Percentiles rank a stretch among this genome's conserved stretches.
Conservation (phyloP, 2,113 vertebrate genomes). For the Amblyopsis rosae region DNA sequence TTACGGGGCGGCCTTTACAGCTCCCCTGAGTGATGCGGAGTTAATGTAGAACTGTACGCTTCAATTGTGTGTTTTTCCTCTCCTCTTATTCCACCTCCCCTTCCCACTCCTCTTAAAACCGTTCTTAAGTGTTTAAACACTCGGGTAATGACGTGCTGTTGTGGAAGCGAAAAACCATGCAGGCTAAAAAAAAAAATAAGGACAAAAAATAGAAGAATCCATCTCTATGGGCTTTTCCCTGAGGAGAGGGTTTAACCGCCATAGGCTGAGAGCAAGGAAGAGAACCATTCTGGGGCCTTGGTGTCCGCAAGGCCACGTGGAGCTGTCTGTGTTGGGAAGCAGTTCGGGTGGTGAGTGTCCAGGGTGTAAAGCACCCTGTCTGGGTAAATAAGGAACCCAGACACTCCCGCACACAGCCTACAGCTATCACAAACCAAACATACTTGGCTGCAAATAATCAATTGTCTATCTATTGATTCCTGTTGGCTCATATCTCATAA, state of each 20-base stretch:
- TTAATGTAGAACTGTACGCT: conserved; percentile 72
- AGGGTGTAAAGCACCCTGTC: conserved; percentile 19
- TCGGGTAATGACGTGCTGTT: conserved; percentile 72
- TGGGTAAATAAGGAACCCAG: conserved; percentile 25
- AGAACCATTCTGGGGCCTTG: conserved; percentile 47
- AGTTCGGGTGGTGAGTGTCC: conserved; percentile 6
- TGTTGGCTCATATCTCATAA: conserved; percentile 3
- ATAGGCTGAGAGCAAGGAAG: conserved; percentile 49
- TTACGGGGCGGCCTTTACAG: conserved; percentile 66
- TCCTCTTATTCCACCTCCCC: conserved; percentile 42
- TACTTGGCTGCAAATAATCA: not conserved
- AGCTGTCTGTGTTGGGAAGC: conserved; percentile 2
- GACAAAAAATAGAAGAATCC: not conserved
- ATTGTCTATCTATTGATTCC: conserved; percentile 8
- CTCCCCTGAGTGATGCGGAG: conserved; percentile 69
- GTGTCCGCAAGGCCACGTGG: conserved; percentile 34
- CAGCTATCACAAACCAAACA: not conserved
- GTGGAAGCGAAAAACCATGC: conserved; percentile 77
- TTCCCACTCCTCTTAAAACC: conserved; percentile 56
- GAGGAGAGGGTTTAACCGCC: conserved; percentile 45
- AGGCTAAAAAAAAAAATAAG: conserved; percentile 54
- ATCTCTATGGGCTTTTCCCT: conserved; percentile 52
- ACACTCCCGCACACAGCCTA: conserved; percentile 16
- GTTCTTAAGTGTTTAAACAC: conserved; percentile 79
- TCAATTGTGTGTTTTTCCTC: conserved; percentile 58